Conservation (phyloP, 2,797 vertebrate genomes). For the Parauchenoglanis punctatus region DNA sequence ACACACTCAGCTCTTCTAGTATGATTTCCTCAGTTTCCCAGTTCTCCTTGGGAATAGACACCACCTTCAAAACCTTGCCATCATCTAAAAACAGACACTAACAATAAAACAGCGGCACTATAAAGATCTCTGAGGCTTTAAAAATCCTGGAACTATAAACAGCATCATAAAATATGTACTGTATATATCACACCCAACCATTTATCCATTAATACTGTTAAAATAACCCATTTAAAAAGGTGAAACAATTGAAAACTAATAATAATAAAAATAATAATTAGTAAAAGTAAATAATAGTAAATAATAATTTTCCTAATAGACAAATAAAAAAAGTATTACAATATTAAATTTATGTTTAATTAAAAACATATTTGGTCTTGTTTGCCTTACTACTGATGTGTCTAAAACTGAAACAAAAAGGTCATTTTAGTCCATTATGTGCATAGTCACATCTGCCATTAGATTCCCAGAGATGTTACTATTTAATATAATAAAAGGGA, state of each 20-base stretch:
- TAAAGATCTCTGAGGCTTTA: neutral
- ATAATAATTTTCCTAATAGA: neutral
- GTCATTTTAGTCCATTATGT: neutral
- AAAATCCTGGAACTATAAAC: neutral
- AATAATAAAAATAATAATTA: neutral
- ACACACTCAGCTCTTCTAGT: slow-evolving; percentile 90
- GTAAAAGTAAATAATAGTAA: too few species aligned
- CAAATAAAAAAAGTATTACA: neutral
- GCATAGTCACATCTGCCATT: neutral
- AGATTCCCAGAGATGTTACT: neutral
- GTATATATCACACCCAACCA: neutral
- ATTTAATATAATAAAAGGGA: neutral
- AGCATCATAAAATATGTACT: neutral
- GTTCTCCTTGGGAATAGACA: slow-evolving; percentile 78
- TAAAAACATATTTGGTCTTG: neutral
- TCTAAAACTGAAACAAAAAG: neutral
- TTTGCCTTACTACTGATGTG: neutral
- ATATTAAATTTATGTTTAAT: neutral
- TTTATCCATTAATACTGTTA: neutral
- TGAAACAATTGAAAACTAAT: neutral
- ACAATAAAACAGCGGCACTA: neutral
- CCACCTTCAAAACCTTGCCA: slow-evolving; percentile 88
- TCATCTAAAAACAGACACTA: slow-evolving; percentile 71
- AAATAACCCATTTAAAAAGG: neutral
- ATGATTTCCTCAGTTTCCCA: slow-evolving; percentile 82